Conservation (phyloP, 2,888 invertebrate genomes). For the Andrena fulva region DNA sequence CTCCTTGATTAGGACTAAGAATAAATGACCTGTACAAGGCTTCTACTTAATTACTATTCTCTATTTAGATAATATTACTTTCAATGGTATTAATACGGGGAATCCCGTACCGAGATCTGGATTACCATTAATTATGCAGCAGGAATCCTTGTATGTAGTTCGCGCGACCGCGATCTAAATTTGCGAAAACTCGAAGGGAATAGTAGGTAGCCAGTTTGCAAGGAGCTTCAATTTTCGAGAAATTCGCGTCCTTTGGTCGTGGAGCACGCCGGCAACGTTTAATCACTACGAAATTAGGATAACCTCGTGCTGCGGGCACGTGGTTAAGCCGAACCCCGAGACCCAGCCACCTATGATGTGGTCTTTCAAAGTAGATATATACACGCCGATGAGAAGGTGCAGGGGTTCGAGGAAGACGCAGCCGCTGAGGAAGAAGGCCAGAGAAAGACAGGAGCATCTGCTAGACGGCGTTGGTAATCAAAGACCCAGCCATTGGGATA, state of each 20-base stretch:
- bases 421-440: conserved; percentile 21
- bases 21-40: background rate
- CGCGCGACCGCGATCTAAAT: background rate
- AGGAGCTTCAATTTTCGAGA: conserved; percentile 37
- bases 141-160: background rate
- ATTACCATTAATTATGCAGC: background rate
- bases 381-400: conserved; percentile 6
- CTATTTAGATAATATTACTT: too few species aligned
- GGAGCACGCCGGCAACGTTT: conserved; percentile 53
- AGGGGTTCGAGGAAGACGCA: conserved; percentile 37
- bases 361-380: conserved; percentile 65
- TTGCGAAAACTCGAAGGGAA: conserved; percentile 10
- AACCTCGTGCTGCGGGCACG: conserved; percentile 57
- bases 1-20: too few species aligned
- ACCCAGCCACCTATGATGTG: conserved; percentile 72
- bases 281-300: conserved; percentile 71
- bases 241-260: conserved; percentile 35
- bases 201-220: background rate
- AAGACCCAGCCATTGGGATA: conserved; percentile 60
- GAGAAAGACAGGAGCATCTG: conserved; percentile 56
- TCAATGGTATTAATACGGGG: too few species aligned
- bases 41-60: background rate
- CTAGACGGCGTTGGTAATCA: conserved; percentile 61
- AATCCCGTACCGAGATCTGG: background rate
- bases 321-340: conserved; percentile 67